Conservation (phyloP, 2,888 invertebrate species). For the Elegia similella region DNA sequence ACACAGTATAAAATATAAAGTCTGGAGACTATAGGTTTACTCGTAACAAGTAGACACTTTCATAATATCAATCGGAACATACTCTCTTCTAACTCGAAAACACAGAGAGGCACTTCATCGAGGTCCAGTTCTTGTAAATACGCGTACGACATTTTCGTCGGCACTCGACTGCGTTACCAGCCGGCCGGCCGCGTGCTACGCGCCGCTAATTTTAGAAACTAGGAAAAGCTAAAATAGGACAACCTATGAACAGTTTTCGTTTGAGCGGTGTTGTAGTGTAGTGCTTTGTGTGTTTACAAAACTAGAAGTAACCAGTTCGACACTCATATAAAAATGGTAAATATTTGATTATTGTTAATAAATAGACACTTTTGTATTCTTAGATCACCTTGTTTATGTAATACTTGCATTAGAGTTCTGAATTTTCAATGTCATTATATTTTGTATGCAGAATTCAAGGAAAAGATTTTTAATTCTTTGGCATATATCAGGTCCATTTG, state of each 20-base stretch:
- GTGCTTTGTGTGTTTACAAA: constrained; percentile 19
- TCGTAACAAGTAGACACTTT: too few relatives aligned
- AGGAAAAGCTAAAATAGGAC: constrained; percentile 64
- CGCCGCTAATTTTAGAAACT: constrained; percentile 69
- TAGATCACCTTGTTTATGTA: background rate
- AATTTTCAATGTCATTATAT: background rate
- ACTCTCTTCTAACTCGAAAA: constrained; percentile 69
- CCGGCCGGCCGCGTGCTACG: constrained; percentile 45
- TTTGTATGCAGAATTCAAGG: too few relatives aligned
- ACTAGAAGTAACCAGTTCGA: background rate
- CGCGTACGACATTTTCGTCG: constrained; percentile 54
- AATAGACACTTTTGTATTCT: background rate
- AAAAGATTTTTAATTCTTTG: too few relatives aligned
- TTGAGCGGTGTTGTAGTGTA: constrained; percentile 24
- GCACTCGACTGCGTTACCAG: constrained; percentile 28
- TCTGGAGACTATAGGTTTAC: too few relatives aligned
- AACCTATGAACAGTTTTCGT: constrained; percentile 37
- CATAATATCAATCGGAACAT: constrained; percentile 25
- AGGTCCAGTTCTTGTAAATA: constrained; percentile 64
- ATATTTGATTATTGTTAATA: background rate
- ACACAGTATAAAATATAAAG: too few relatives aligned
- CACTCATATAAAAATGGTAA: constrained; percentile 18
- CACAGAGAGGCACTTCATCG: constrained; percentile 78
- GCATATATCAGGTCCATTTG: too few relatives aligned
- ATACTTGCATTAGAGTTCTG: too few relatives aligned